These are phyloP conservation scores for Takifugu bimaculatus DNA, from an alignment of 2,113 vertebrate species.

Conservation along the genomic window DNA sequence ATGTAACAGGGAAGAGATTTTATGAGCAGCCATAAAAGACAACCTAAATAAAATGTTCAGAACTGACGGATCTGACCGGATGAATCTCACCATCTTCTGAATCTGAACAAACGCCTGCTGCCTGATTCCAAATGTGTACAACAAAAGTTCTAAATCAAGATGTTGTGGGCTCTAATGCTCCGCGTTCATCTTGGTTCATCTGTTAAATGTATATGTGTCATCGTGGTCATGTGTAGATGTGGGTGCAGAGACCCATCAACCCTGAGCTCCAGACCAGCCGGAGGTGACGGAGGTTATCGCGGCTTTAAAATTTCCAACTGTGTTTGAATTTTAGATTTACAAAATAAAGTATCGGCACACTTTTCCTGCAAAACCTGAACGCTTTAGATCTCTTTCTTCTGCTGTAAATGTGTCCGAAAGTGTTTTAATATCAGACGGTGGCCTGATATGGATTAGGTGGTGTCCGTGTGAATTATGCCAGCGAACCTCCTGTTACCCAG, in stretches of 20 bases:
- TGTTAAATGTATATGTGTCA: too few relatives aligned
- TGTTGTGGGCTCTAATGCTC: neutral
- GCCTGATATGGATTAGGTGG: constrained; percentile 55
- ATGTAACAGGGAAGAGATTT: constrained; percentile 1
- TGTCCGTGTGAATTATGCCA: constrained; percentile 60
- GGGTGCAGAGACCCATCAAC: too few relatives aligned
- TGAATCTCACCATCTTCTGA: too few relatives aligned
- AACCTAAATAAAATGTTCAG: too few relatives aligned
- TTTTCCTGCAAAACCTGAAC: neutral
- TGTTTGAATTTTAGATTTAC: neutral
- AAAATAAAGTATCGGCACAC: neutral
- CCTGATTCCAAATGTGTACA: too few relatives aligned
- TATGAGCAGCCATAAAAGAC: constrained; percentile 2
- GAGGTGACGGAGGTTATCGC: too few relatives aligned
- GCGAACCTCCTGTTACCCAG: constrained; percentile 61
- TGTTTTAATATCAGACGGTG: neutral
- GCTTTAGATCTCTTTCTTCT: constrained; percentile 20
- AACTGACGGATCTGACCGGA: too few relatives aligned
- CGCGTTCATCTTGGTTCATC: too few relatives aligned
- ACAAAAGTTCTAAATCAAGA: too few relatives aligned
- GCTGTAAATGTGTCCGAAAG: constrained; percentile 49
- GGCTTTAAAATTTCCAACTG: neutral
- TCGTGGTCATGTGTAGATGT: too few relatives aligned
- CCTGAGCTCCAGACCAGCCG: too few relatives aligned
- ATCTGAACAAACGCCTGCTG: too few relatives aligned